phyloP scores from a whole-genome alignment of 2,797 vertebrate species.

The Pyrocephalus nanus region DNA sequence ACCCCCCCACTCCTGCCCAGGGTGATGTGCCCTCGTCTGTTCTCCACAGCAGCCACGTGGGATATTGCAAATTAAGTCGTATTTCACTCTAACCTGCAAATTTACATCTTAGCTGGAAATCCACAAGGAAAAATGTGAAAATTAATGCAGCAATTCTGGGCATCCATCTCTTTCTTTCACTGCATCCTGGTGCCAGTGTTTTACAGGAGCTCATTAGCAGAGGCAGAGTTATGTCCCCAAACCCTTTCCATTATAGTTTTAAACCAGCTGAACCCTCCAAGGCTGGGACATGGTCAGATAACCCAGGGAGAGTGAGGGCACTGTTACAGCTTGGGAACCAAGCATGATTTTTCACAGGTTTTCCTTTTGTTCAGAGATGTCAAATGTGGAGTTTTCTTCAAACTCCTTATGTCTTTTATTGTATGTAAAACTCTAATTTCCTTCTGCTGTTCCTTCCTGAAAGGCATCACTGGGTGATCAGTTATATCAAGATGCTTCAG shows the following conservation, averaged over 20 bases:
- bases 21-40: not conserved
- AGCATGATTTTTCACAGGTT: not conserved
- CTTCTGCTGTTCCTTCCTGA: not conserved
- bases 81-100: not conserved
- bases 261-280: not conserved
- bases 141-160: not conserved
- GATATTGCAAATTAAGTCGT: not conserved
- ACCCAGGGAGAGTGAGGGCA: not conserved
- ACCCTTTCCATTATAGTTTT: not conserved
- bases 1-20: not conserved
- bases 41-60: accelerated
- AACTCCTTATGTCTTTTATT: not conserved
- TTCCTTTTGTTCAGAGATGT: not conserved
- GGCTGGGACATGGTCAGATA: not conserved
- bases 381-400: not conserved
- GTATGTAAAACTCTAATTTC: not conserved
- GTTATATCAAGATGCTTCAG: not conserved
- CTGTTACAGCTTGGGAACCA: not conserved
- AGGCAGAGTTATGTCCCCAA: not conserved
- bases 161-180: not conserved
- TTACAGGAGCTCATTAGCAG: not conserved
- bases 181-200: not conserved
- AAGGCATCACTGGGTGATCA: accelerated
- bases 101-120: not conserved
- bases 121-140: not conserved